These are phyloP conservation scores for Lasioglossum oenotherae DNA, from an alignment of 2,888 invertebrate genomes.

Conservation along the genomic window DNA sequence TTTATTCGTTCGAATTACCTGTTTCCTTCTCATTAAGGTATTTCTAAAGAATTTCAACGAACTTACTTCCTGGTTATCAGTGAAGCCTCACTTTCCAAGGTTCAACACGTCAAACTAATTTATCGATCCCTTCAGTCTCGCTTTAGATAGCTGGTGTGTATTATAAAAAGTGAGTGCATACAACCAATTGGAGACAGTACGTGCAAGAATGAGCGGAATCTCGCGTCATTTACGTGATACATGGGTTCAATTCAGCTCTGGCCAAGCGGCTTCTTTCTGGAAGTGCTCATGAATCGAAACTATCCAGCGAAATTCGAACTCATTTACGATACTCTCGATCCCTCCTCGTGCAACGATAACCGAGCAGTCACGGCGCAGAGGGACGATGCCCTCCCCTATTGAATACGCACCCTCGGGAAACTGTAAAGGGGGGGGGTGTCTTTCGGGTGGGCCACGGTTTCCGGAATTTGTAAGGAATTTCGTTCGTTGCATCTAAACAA, in stretches of 20 bases:
- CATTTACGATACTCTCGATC: slow-evolving; percentile 9
- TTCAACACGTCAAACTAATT: neutral
- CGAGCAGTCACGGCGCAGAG: neutral
- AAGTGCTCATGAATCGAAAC: slow-evolving; percentile 5
- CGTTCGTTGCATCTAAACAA: slow-evolving; percentile 76
- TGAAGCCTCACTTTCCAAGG: too few relatives aligned
- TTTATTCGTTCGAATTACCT: too few relatives aligned
- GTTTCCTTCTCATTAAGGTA: too few relatives aligned
- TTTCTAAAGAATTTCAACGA: too few relatives aligned
- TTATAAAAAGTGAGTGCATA: neutral
- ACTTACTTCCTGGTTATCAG: too few relatives aligned
- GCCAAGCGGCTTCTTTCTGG: neutral
- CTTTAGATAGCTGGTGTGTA: neutral
- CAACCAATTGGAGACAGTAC: neutral
- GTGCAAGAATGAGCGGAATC: neutral
- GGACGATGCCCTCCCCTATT: slow-evolving; percentile 61
- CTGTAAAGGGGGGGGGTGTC: neutral
- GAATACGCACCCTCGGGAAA: slow-evolving; percentile 62
- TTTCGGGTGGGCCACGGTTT: slow-evolving; percentile 30
- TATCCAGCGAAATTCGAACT: neutral
- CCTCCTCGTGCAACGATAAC: slow-evolving; percentile 23
- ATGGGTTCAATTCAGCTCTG: neutral
- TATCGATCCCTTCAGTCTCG: neutral
- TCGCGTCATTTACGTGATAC: too few relatives aligned
- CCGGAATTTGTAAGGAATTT: slow-evolving; percentile 78